Conservation (phyloP, 2,797 vertebrate genomes). For the Catostomus latipinnis region DNA sequence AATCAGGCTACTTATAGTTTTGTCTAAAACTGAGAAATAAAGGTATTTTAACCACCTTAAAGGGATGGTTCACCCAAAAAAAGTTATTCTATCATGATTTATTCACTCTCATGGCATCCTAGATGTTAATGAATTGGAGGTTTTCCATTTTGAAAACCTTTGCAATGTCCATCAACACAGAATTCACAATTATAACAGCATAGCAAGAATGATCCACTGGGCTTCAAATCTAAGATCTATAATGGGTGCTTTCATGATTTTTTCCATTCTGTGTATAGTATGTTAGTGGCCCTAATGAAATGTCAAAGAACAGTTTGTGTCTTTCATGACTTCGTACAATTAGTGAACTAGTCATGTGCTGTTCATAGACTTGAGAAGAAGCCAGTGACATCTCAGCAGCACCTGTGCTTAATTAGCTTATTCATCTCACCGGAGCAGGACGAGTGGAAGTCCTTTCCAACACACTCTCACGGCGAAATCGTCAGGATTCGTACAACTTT, state of each 20-base stretch:
- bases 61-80: too few relatives aligned
- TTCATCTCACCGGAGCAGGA: background rate
- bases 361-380: background rate
- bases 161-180: background rate
- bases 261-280: background rate
- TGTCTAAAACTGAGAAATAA: too few relatives aligned
- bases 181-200: background rate
- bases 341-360: background rate
- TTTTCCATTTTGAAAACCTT: background rate
- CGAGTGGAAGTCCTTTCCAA: too few relatives aligned
- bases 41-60: too few relatives aligned
- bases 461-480: too few relatives aligned
- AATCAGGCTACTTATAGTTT: too few relatives aligned
- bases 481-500: too few relatives aligned
- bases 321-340: background rate
- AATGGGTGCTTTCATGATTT: too few relatives aligned
- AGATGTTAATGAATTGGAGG: background rate
- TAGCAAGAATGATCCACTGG: background rate
- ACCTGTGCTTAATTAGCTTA: background rate
- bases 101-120: too few relatives aligned
- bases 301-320: background rate
- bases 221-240: background rate
- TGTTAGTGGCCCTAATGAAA: background rate
- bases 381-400: background rate
- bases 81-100: too few relatives aligned